phyloP scores from a whole-genome alignment of 2,113 vertebrate genomes.

The Helogale parvula region DNA sequence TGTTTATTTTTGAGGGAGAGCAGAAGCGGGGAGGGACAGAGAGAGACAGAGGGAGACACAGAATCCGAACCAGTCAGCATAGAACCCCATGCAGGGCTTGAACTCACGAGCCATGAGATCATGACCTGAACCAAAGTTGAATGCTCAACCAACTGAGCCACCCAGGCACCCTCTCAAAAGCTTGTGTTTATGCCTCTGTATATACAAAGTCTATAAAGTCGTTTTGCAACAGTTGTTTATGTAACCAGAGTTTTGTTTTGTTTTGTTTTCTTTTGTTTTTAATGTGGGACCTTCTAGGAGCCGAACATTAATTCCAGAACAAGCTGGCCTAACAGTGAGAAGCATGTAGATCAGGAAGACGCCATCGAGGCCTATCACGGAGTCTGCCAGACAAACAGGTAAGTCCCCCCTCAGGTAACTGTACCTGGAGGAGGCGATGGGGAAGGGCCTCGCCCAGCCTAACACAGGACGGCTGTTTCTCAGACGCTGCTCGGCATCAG shows the following conservation, averaged over 20 bases:
- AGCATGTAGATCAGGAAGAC: slow-evolving; percentile 88
- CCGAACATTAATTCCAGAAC: slow-evolving; percentile 55
- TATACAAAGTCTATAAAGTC: background rate
- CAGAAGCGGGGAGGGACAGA: no score
- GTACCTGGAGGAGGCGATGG: rapidly evolving
- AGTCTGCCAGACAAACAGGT: slow-evolving; percentile 92
- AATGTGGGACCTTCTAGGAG: slow-evolving; percentile 71
- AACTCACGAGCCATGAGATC: background rate
- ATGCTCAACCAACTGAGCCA: background rate
- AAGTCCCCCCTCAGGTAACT: slow-evolving; percentile 27
- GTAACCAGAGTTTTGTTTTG: background rate
- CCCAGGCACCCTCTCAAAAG: background rate
- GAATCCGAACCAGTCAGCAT: background rate
- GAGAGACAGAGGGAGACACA: no score
- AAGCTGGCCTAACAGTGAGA: slow-evolving; percentile 87
- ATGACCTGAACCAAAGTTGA: background rate
- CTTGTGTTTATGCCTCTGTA: background rate
- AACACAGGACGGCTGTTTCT: rapidly evolving
- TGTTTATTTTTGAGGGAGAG: no score
- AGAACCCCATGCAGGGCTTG: background rate
- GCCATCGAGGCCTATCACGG: slow-evolving; percentile 88
- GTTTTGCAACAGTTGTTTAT: background rate
- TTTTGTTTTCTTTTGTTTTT: no score
- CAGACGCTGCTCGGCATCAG: background rate
- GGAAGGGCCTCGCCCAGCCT: background rate